Evolutionary conservation across 2,113 vertebrate genomes (phyloP).

Genomic region (Nannospalax galili): DNA sequence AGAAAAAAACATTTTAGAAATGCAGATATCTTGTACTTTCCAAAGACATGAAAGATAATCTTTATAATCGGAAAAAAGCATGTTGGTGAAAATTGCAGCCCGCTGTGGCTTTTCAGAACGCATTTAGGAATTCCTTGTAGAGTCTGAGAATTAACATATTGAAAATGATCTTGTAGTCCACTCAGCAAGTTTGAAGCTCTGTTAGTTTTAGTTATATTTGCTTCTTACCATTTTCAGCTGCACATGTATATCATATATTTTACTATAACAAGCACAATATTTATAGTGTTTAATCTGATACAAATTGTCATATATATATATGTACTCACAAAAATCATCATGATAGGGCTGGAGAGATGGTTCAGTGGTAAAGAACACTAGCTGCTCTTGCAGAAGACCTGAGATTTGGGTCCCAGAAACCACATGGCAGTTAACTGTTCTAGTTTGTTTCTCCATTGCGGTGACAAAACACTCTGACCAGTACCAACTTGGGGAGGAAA

Average conservation of each 20-base stretch:
- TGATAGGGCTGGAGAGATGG: too few relatives aligned
- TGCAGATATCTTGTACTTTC: slow-evolving; percentile 24
- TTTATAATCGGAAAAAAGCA: slow-evolving; percentile 50
- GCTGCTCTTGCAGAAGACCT: too few relatives aligned
- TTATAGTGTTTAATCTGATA: not conserved
- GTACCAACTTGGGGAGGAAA: too few relatives aligned
- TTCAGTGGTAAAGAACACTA: too few relatives aligned
- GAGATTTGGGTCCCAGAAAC: too few relatives aligned
- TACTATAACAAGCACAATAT: not conserved
- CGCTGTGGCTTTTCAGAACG: slow-evolving; percentile 34
- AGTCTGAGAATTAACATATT: not conserved
- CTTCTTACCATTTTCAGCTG: not conserved
- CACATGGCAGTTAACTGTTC: too few relatives aligned
- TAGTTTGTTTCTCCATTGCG: too few relatives aligned
- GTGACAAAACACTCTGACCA: too few relatives aligned
- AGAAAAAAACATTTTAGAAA: slow-evolving; percentile 42
- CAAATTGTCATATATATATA: not conserved
- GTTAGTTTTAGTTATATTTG: not conserved
- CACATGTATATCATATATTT: not conserved
- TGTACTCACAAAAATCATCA: too few relatives aligned
- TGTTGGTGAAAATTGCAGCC: not conserved
- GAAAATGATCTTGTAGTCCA: not conserved
- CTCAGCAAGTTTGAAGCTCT: not conserved
- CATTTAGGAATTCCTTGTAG: slow-evolving; percentile 36
- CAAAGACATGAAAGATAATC: slow-evolving; percentile 5